Conservation (phyloP, 2,888 invertebrate genomes). For the Philonicus albiceps region DNA sequence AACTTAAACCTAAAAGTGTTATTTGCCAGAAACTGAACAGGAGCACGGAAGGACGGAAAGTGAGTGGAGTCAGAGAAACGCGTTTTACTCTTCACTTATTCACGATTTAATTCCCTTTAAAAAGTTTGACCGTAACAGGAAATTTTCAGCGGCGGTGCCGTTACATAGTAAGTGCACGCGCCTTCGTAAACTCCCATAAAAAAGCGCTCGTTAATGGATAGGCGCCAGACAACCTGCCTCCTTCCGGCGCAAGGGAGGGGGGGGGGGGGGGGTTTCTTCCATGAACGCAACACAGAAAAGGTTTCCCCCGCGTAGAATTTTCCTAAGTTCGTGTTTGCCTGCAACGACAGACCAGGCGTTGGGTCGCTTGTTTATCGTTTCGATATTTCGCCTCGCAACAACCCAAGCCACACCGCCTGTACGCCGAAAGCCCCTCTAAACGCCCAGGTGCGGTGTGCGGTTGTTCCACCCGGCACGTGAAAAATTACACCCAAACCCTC, state of each 20-base stretch:
- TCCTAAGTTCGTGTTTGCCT: neutral
- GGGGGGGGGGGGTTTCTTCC: neutral
- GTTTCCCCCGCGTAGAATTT: slow-evolving; percentile 7
- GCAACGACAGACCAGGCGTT: neutral
- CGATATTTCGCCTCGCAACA: neutral
- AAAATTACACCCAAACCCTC: neutral
- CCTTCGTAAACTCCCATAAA: slow-evolving; percentile 15
- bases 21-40: neutral
- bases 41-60: neutral
- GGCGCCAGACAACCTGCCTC: slow-evolving; percentile 49
- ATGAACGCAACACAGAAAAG: neutral
- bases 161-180: neutral
- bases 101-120: slow-evolving; percentile 14
- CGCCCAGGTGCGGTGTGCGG: neutral
- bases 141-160: neutral
- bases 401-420: neutral
- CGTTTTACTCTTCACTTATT: neutral
- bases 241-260: neutral
- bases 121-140: slow-evolving; percentile 19
- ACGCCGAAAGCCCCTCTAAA: neutral
- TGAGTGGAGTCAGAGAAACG: neutral
- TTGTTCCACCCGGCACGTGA: neutral
- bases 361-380: neutral
- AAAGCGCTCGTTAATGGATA: slow-evolving; percentile 42
- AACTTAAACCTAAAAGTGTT: neutral